Base-by-base conservation (phyloP, 2,888 invertebrate species). In the Ichneumoninae sp. region DNA sequence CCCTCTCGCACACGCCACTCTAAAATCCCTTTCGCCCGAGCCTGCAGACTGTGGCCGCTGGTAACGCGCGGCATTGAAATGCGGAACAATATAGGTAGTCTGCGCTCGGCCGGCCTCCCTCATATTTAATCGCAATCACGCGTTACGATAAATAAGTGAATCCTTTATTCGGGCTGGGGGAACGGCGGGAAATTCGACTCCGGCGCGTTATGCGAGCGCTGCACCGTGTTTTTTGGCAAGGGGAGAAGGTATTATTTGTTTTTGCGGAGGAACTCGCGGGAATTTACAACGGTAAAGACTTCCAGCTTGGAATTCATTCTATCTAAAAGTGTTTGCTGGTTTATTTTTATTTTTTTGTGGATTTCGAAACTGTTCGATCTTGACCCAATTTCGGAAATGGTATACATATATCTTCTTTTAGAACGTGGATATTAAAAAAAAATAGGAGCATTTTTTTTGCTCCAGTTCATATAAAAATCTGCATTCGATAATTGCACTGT, bases 1-100 rank as follows among this genome's bases (percentile, higher is more conserved):
- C 83, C 78, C 68, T 69, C 78, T 74, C 77, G 78, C 74, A 30
- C 83, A 75, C 78, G 83, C 83, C 83, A 79, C 78, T 83, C 83
- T 60, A 57, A 77, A 79, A 71, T 73, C 74, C 83, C 60, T 79
- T 79, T 50, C 78, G 60, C 63, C 52, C 63, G 69, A 22, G 69
- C 63, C 26, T 69, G 52, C 50, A 52, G 36, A 26, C 40, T 22
- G 19, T n/a, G 60, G 26, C 36, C 7, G 52, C 40, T 81, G 19
- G 60, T 73, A 77, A 63, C 60, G 54, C 69, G 50, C 63, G 63
- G 83, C 74, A 79, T 83, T 83, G 60, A 83, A 83, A 83, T 69
- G 22, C 78, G 52, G 16, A 70, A 83, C 83, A 79, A 78, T 83
- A 40, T 68, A 66, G 8, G 66, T 77, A 66, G 52, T 33, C 22